These are phyloP conservation scores for Rana temporaria DNA, from an alignment of 2,113 vertebrate species.

Conservation along the genomic window DNA sequence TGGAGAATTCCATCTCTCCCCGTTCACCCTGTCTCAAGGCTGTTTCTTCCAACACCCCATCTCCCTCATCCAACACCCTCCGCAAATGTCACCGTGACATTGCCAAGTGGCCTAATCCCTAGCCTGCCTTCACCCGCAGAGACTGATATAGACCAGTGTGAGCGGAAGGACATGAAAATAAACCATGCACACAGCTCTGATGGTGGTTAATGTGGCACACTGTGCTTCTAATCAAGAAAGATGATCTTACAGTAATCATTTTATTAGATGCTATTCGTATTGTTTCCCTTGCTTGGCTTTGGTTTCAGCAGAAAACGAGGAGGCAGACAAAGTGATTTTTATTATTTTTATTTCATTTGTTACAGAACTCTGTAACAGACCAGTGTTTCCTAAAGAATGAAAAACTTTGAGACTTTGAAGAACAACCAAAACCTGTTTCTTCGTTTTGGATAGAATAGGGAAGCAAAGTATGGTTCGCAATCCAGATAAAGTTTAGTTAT, in stretches of 20 bases:
- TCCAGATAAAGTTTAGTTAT: too few species aligned
- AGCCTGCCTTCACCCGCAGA: not conserved
- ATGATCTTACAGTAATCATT: not conserved
- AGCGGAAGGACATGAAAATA: not conserved
- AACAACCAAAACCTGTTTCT: too few species aligned
- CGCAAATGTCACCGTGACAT: not conserved
- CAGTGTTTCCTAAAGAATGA: too few species aligned
- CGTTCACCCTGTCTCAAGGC: not conserved
- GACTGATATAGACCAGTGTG: not conserved
- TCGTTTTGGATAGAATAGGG: too few species aligned
- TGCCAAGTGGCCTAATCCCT: not conserved
- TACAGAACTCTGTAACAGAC: too few species aligned
- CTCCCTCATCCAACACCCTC: not conserved
- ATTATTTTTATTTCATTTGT: too few species aligned
- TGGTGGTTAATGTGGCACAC: not conserved
- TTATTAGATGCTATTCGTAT: not conserved
- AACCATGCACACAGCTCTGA: not conserved
- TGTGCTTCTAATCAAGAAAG: constrained; percentile 6
- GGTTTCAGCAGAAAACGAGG: not conserved
- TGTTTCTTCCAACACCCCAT: not conserved
- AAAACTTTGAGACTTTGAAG: too few species aligned
- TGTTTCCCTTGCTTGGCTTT: not conserved
- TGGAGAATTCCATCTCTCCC: not conserved
- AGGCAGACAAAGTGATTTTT: not conserved
- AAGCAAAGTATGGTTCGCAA: too few species aligned